phyloP scores from a whole-genome alignment of 2,797 vertebrate genomes.

The Melanotaenia parkinsoni region DNA sequence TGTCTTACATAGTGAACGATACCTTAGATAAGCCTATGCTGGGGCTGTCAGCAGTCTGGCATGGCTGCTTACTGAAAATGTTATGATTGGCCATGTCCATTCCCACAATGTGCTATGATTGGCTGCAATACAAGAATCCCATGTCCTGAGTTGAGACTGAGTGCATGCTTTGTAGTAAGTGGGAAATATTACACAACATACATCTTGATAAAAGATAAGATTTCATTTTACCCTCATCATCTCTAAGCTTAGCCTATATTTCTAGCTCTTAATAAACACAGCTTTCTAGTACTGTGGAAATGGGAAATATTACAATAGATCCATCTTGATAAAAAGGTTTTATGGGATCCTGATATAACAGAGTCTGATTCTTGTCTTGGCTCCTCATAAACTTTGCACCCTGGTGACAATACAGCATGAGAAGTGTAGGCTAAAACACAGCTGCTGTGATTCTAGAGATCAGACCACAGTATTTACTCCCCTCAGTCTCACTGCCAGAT shows the following conservation, averaged over 20 bases:
- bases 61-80: slow-evolving; percentile 54
- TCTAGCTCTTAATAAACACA: slow-evolving; percentile 44
- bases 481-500: slow-evolving; percentile 55
- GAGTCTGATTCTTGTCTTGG: slow-evolving; percentile 21
- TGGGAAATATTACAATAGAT: slow-evolving; percentile 63
- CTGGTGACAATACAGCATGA: slow-evolving; percentile 49
- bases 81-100: slow-evolving; percentile 69
- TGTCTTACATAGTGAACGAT: slow-evolving; percentile 59
- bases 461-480: slow-evolving; percentile 34
- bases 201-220: slow-evolving; percentile 65
- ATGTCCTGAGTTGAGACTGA: slow-evolving; percentile 52
- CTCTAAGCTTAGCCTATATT: slow-evolving; percentile 25
- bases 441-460: slow-evolving; percentile 39
- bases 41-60: slow-evolving; percentile 53
- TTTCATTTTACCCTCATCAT: slow-evolving; percentile 41
- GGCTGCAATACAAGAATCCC: slow-evolving; percentile 62
- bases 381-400: slow-evolving; percentile 58
- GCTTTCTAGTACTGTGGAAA: slow-evolving; percentile 35
- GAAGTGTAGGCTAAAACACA: slow-evolving; percentile 23
- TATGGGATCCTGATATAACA: slow-evolving; percentile 24
- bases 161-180: slow-evolving; percentile 63
- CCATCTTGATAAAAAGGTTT: slow-evolving; percentile 49
- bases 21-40: slow-evolving; percentile 44
- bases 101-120: slow-evolving; percentile 71
- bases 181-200: slow-evolving; percentile 67